Base-by-base conservation (phyloP, 92 coral and sea anemone species). In the Phenganax stokvisi region DNA sequence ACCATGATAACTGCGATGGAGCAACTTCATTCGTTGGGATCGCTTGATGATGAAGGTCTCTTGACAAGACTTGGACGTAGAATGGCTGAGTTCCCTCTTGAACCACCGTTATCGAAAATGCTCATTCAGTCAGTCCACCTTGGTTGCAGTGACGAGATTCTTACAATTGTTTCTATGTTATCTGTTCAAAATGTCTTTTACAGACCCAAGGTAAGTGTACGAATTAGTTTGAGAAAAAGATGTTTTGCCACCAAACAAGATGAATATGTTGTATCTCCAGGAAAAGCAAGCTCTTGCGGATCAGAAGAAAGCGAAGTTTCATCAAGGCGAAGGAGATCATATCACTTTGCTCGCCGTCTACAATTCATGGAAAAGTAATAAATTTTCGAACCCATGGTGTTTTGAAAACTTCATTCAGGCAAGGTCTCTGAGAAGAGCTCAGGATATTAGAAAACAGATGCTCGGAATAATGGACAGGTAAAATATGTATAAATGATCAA, bases 1-100 rank as follows among this genome's bases (percentile, higher is more conserved):
- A 93, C 98, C 13, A 93, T 93, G 98, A 90, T 93, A 37, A 87
- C 98, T 16, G 98, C 98, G 12, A 93, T 93, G 98, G 98, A 93
- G 81, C 97, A 91, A 81, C 85, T 93, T 4, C 97, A 93, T 72
- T 93, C 98, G 0, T 89, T 93, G 20, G 92, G 98, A 56, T 90
- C 98, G 54, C 83, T 93, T 71, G 98, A 93, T 69, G 92, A 93
- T 25, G 98, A 93, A 69, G 98, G 98, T 30, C 88, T 93, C 59
- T 72, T 93, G 68, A 93, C 98, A 1, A 89, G 97, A 65, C 88
- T 93, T 56, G 98, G 98, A 31, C 89, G 98, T 51, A 86, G 98
- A 53, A 93, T 93, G 98, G 98, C 98, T 0, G 98, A 93, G 89
- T 93, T 93, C 83, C 98, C 98, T 12, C 87, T 93, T 28, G 98